phyloP scores from a whole-genome alignment of 2,797 vertebrate species.

The Alca torda region DNA sequence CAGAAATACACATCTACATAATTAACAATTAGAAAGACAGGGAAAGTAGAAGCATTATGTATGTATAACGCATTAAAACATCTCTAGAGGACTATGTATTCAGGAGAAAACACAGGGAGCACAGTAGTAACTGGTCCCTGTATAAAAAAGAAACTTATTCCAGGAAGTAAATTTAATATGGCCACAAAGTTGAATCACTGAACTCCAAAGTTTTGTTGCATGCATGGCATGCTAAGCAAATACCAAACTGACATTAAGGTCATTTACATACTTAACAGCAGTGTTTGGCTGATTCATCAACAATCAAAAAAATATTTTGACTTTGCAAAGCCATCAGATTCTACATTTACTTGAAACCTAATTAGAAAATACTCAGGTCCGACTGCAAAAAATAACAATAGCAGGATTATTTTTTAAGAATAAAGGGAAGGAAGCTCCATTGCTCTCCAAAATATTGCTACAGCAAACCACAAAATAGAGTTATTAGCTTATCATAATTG shows the following conservation, averaged over 20 bases:
- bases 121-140: conserved; percentile 17
- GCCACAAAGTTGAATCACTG: background rate
- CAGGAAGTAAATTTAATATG: background rate
- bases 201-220: conserved; percentile 48
- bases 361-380: conserved; percentile 16
- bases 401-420: conserved; percentile 5
- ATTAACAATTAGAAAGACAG: conserved; percentile 29
- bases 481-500: conserved; percentile 73
- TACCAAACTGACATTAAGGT: conserved; percentile 5
- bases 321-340: conserved; percentile 21
- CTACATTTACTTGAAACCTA: conserved; percentile 32
- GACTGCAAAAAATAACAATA: conserved; percentile 8
- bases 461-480: conserved; percentile 72
- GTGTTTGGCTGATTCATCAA: background rate
- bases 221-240: conserved; percentile 32
- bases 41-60: conserved; percentile 58
- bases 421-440: conserved; percentile 26
- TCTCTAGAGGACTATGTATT: conserved; percentile 26
- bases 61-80: conserved; percentile 48
- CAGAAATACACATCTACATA: conserved; percentile 14
- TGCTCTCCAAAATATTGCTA: conserved; percentile 62
- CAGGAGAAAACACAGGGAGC: conserved; percentile 1
- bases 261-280: background rate
- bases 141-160: conserved; percentile 47
- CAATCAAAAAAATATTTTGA: background rate